Percentiles rank a stretch among this genome's conserved stretches.
phyloP scores from a whole-genome alignment of 2,797 vertebrate species.

The Cynodonichthys magdalenae region DNA sequence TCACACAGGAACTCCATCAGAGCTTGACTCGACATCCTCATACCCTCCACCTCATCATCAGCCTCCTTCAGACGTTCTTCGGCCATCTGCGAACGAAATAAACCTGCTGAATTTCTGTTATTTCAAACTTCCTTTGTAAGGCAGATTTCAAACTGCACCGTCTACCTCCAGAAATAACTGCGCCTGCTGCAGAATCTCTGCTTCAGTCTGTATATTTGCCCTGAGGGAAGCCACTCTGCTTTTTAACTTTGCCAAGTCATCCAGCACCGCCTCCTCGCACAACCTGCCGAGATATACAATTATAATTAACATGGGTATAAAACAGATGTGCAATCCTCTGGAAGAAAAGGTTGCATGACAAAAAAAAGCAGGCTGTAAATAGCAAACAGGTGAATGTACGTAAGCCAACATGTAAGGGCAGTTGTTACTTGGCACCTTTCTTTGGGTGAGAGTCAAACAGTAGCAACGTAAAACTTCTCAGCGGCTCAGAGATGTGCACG shows the following conservation, averaged over 20 bases:
- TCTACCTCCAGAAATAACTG: slow-evolving; percentile 83
- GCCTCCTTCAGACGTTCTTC: slow-evolving; percentile 79
- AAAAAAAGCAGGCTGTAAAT: background rate
- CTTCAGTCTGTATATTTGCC: slow-evolving; percentile 69
- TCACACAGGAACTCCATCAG: slow-evolving; percentile 87
- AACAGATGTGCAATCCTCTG: background rate
- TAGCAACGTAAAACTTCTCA: background rate
- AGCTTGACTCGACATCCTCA: slow-evolving; percentile 81
- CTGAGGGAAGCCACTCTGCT: slow-evolving; percentile 74
- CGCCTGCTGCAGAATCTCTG: slow-evolving; percentile 76
- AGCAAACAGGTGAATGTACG: background rate
- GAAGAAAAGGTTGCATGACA: background rate
- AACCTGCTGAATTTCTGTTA: background rate
- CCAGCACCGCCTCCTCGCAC: slow-evolving; percentile 81
- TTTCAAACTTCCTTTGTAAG: background rate
- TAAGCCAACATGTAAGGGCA: background rate
- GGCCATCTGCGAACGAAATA: slow-evolving; percentile 69
- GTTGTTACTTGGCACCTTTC: background rate
- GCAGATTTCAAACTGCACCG: slow-evolving; percentile 1
- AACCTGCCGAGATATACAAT: slow-evolving; percentile 66
- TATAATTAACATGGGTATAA: slow-evolving; percentile 8
- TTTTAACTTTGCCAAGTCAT: slow-evolving; percentile 82
- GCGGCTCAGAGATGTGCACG: slow-evolving; percentile 30
- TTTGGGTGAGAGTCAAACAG: background rate
- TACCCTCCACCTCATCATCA: slow-evolving; percentile 79